phyloP scores from a whole-genome alignment of 2,888 invertebrate species.

The Lobophora halterata region DNA sequence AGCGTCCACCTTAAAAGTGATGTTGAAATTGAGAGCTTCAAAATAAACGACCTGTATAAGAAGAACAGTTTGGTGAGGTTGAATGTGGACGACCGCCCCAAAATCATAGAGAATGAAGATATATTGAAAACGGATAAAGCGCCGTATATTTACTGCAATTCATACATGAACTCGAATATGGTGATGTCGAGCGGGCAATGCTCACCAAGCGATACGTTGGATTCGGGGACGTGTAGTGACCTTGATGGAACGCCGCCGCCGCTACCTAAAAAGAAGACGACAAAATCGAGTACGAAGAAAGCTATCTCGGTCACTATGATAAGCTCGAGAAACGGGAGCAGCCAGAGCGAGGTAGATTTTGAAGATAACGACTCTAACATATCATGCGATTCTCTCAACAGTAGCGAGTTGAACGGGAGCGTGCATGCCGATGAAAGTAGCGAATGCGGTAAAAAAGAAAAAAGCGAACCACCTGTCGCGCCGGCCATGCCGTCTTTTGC shows the following conservation, averaged over 20 bases:
- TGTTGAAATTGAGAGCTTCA: conserved; percentile 65
- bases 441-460: conserved; percentile 70
- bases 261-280: conserved; percentile 84
- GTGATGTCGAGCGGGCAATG: conserved; percentile 90
- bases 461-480: conserved; percentile 57
- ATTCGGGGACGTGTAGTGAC: conserved; percentile 93
- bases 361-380: conserved; percentile 88
- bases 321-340: conserved; percentile 77
- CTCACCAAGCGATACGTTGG: conserved; percentile 90
- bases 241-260: conserved; percentile 87
- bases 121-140: conserved; percentile 67
- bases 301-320: conserved; percentile 80
- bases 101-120: conserved; percentile 77
- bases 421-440: conserved; percentile 75
- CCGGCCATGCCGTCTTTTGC: conserved; percentile 54
- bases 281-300: conserved; percentile 73
- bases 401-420: conserved; percentile 83
- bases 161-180: conserved; percentile 78
- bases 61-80: conserved; percentile 81
- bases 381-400: conserved; percentile 91
- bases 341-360: conserved; percentile 85
- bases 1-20: conserved; percentile 75
- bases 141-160: conserved; percentile 83
- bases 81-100: conserved; percentile 75
- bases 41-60: conserved; percentile 60